Evolutionary conservation across 1,140 invertebrate species (phyloP), one percentile per base, ranked within the genome.

Genomic region (Pomacea maculata): DNA sequence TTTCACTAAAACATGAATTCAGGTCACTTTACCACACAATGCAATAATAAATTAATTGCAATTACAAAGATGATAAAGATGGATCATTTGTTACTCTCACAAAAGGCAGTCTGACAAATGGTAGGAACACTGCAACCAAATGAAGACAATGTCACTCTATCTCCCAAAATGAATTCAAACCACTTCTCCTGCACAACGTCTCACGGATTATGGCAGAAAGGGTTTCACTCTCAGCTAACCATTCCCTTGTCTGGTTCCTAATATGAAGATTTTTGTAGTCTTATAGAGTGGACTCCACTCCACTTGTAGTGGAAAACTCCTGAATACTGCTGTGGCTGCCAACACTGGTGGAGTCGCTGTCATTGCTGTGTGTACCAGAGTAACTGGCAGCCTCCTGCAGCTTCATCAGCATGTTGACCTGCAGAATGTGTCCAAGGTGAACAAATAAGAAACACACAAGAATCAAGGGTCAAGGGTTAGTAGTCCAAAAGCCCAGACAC

Each of bases 361-460:
- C 85, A 57, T 88, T 83, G 77, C 84, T 88, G 73, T 95, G 95
- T 85, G 95, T 91, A 88, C 94, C 96, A 45, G 95, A 95, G 83
- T 83, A 84, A 95, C 96, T 95, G 65, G 96, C 96, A 19, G 96
- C 97, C 92, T 98, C 97, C 93, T 98, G 97, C 71, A 98, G 93
- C 83, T 96, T 94, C 96, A 97, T 97, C 87, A 98, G 90, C 97
- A 98, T 98, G 87, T 97, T 98, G 81, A 98, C 92, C 95, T 97
- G 92, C 2, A 93, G 25, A 19, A 63, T 63, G 52, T 21, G 57
- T 29, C 19, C 75, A 67, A 7, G 64, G 64, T 64, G 34, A n/a
- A 67, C 19, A 71, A 68, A 52, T 45, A 19, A 78, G 25, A 70
- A 64, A 25, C 34, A 81, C 73, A 72, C 68, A 34, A 70, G 52